A percentile compares a stretch with the other conserved stretches of the same genome.
These are phyloP conservation scores for Hyperopisus bebe DNA, from an alignment of 2,113 vertebrate species.

Conservation along the genomic window DNA sequence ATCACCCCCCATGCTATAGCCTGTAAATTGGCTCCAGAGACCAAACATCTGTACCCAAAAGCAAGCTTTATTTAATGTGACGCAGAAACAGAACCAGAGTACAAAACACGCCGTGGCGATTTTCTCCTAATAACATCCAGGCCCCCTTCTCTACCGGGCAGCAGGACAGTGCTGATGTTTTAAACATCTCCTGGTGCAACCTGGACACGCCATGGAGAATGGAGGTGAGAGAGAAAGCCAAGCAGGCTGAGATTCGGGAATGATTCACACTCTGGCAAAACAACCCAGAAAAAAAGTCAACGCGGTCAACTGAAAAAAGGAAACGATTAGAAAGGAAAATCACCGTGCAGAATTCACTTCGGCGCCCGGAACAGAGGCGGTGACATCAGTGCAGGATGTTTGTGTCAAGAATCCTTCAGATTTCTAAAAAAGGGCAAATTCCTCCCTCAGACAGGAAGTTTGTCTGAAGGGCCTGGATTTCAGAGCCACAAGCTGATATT, in stretches of 20 bases:
- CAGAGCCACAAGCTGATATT: not conserved
- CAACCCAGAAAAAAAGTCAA: not conserved
- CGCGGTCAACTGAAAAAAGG: not conserved
- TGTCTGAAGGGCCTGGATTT: not conserved
- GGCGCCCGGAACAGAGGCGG: not conserved
- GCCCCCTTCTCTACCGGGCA: not conserved
- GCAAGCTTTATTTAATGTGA: not conserved
- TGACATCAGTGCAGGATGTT: not conserved
- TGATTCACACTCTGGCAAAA: not conserved
- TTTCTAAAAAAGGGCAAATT: conserved; percentile 3
- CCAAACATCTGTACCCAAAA: not conserved
- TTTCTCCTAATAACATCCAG: not conserved
- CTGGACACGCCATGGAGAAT: not conserved
- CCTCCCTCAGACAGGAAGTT: not conserved
- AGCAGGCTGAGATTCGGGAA: not conserved
- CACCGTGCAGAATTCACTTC: not conserved
- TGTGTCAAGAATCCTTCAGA: not conserved
- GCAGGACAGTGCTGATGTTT: not conserved
- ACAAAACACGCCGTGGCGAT: not conserved
- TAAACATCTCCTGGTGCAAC: not conserved
- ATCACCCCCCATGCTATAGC: not conserved
- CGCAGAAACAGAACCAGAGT: not conserved
- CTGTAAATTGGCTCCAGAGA: not conserved
- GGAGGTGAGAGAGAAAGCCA: not conserved
- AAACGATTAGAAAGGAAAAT: not conserved